phyloP scores from a whole-genome alignment of 2,113 vertebrate genomes.

The Siphamia tubifer region DNA sequence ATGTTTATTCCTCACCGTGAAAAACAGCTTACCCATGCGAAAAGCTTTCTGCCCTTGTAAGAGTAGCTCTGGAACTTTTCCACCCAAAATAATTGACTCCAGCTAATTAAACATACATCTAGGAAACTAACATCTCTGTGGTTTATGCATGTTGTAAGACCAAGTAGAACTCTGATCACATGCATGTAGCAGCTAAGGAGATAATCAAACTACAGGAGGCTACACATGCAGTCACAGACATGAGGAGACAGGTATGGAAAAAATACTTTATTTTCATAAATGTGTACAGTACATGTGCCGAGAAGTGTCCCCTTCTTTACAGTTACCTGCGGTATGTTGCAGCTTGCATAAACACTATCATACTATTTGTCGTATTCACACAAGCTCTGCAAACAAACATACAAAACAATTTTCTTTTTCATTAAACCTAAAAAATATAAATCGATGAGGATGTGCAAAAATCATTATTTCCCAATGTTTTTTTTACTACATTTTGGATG shows the following conservation, averaged over 20 bases:
- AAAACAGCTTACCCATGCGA: slow-evolving; percentile 69
- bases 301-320: slow-evolving; percentile 36
- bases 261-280: slow-evolving; percentile 82
- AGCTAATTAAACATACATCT: slow-evolving; percentile 50
- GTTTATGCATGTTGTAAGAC: neutral
- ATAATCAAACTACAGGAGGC: neutral
- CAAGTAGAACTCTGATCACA: neutral
- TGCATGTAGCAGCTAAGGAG: neutral
- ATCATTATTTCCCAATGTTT: slow-evolving; percentile 41
- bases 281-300: slow-evolving; percentile 72
- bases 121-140: slow-evolving; percentile 34
- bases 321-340: slow-evolving; percentile 52
- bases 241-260: slow-evolving; percentile 56
- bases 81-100: slow-evolving; percentile 61
- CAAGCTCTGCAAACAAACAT: slow-evolving; percentile 53
- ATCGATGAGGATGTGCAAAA: slow-evolving; percentile 70
- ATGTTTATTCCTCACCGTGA: slow-evolving; percentile 66
- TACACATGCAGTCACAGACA: neutral
- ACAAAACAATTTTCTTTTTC: slow-evolving; percentile 8
- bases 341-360: slow-evolving; percentile 69
- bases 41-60: slow-evolving; percentile 56
- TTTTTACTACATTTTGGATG: slow-evolving; percentile 53
- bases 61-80: slow-evolving; percentile 54
- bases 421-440: slow-evolving; percentile 56
- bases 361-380: slow-evolving; percentile 61